Conservation (phyloP, 2,113 vertebrate genomes). For the Chloroceryle aenea region DNA sequence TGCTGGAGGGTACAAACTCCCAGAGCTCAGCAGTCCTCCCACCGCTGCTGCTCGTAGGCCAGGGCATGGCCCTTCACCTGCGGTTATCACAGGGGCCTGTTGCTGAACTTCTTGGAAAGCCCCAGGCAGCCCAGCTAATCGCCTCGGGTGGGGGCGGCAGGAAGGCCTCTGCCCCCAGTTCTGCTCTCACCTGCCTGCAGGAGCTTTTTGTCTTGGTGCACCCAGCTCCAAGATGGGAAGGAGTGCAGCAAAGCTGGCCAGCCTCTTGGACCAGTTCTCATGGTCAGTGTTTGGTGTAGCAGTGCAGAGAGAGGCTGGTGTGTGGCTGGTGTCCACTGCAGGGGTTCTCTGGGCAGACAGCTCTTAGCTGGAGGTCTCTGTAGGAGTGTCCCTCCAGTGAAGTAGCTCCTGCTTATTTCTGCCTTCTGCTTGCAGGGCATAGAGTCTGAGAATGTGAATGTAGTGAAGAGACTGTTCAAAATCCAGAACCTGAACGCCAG, state of each 20-base stretch:
- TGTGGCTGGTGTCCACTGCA: fast-evolving
- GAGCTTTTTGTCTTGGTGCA: fast-evolving
- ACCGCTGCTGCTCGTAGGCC: neutral
- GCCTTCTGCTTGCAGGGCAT: slow-evolving; percentile 79
- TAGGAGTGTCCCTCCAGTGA: neutral
- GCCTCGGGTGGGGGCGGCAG: neutral
- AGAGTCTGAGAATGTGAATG: slow-evolving; percentile 94
- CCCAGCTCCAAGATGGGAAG: neutral
- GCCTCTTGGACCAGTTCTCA: fast-evolving
- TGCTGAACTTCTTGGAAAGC: neutral
- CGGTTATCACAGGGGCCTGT: neutral
- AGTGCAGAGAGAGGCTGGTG: fast-evolving
- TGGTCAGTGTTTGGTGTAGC: neutral
- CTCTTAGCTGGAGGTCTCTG: neutral
- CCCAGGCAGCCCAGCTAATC: neutral
- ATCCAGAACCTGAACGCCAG: slow-evolving; percentile 98
- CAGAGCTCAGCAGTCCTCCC: neutral
- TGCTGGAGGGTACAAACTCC: neutral
- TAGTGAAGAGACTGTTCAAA: slow-evolving; percentile 97
- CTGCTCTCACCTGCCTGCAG: neutral
- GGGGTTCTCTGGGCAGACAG: neutral
- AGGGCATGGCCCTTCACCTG: fast-evolving
- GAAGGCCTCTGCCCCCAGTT: neutral
- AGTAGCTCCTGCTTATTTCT: neutral
- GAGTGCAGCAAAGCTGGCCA: neutral